Conservation (phyloP, 2,113 vertebrate genomes). For the Eulemur macaco region DNA sequence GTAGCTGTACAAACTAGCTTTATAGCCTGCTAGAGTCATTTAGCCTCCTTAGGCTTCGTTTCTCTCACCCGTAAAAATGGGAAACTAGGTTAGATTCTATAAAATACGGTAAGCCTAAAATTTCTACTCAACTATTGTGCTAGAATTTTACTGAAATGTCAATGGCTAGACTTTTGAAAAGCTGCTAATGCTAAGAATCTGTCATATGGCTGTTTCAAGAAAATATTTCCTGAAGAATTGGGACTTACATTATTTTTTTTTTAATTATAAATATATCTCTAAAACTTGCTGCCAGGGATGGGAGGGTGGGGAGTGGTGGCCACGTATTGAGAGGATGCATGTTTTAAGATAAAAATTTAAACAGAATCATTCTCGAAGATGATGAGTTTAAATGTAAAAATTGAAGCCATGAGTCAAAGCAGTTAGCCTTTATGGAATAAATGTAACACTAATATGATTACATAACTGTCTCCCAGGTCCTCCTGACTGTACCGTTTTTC, state of each 20-base stretch:
- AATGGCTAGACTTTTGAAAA: not conserved
- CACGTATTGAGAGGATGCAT: not conserved
- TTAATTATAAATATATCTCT: not conserved
- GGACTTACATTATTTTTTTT: not conserved
- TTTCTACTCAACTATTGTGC: not conserved
- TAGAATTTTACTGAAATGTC: not conserved
- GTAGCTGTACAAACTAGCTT: not conserved
- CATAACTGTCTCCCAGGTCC: constrained; percentile 61
- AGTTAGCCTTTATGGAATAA: constrained; percentile 57
- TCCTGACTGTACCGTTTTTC: constrained; percentile 62
- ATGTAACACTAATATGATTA: constrained; percentile 67
- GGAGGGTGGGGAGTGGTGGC: not conserved
- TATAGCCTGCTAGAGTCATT: not conserved
- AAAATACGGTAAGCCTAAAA: not conserved
- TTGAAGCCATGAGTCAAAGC: constrained; percentile 60
- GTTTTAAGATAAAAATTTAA: constrained; percentile 52
- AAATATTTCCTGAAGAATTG: constrained; percentile 28
- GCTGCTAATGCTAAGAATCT: not conserved
- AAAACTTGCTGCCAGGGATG: not conserved
- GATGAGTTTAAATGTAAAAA: constrained; percentile 49
- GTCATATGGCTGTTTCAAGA: not conserved
- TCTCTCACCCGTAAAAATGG: not conserved
- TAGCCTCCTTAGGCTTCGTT: not conserved
- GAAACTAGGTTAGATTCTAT: not conserved
- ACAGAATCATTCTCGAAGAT: not conserved